Conservation (phyloP, 2,797 vertebrate species). For the Pangasius mekongensis region DNA sequence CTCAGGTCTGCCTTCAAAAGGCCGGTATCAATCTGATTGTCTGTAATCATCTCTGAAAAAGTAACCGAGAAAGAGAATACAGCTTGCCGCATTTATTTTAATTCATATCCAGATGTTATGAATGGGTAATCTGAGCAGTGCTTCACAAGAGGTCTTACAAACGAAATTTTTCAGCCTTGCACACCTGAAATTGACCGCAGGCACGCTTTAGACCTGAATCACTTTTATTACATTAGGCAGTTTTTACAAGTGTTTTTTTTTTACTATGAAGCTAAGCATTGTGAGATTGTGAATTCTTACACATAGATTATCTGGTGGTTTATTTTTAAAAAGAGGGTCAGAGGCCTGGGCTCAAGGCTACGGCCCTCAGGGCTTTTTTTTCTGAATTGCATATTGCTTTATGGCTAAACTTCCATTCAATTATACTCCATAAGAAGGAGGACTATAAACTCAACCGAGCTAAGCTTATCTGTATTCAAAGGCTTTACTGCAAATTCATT, state of each 20-base stretch:
- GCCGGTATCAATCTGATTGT: conserved; percentile 92
- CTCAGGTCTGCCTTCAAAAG: conserved; percentile 89
- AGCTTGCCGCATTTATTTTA: not conserved
- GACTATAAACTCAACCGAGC: conserved; percentile 7
- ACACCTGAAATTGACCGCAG: not conserved
- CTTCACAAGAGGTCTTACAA: not conserved
- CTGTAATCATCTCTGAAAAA: conserved; percentile 87
- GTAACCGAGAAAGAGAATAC: not conserved
- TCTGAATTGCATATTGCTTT: conserved; percentile 47
- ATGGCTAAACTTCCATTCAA: conserved; percentile 32
- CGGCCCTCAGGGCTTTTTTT: conserved; percentile 56
- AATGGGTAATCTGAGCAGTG: not conserved
- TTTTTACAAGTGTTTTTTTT: not conserved
- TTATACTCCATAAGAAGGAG: conserved; percentile 25
- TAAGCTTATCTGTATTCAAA: not conserved
- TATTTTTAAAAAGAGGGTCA: conserved; percentile 67
- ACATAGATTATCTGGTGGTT: conserved; percentile 35
- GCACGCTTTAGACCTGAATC: not conserved
- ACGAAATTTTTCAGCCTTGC: not conserved
- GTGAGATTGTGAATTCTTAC: not conserved
- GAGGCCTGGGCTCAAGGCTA: conserved; percentile 58
- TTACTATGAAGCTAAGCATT: not conserved
- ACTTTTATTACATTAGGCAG: not conserved
- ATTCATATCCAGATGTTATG: not conserved
- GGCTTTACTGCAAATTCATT: not conserved